phyloP scores from a whole-genome alignment of 64 coral and sea anemone genomes.

The Catalaphyllia jardinei region DNA sequence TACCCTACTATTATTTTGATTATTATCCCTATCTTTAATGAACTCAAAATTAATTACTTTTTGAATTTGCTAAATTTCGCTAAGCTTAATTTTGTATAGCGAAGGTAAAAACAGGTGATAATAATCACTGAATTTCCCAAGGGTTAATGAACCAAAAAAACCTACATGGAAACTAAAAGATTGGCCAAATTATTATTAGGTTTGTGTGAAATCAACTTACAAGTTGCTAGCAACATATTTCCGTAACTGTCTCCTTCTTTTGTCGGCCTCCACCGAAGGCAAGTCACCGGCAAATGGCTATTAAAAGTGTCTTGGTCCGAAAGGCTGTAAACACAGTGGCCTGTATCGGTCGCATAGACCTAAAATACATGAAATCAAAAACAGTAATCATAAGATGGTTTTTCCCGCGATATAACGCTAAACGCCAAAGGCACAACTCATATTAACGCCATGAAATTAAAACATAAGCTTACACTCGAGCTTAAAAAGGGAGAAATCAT shows the following conservation, averaged over 20 bases:
- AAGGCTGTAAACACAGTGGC: slow-evolving; percentile 84
- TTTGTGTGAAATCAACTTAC: slow-evolving; percentile 56
- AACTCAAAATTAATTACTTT: not conserved
- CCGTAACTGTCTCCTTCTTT: slow-evolving; percentile 62
- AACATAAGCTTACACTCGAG: not conserved
- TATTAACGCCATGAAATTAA: not conserved
- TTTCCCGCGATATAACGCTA: too few species aligned
- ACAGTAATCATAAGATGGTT: not conserved
- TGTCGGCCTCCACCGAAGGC: slow-evolving; percentile 86
- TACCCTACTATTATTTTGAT: not conserved
- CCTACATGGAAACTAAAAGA: not conserved
- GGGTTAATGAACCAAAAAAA: too few species aligned
- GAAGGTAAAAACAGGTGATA: not conserved
- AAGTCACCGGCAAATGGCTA: slow-evolving; percentile 90
- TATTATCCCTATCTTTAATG: not conserved
- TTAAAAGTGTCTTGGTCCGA: slow-evolving; percentile 85
- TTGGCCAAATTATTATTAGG: not conserved
- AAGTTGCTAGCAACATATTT: slow-evolving; percentile 90
- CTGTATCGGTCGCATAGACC: slow-evolving; percentile 86
- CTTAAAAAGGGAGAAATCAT: not conserved
- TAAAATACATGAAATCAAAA: not conserved
- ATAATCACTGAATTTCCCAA: not conserved
- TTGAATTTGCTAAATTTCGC: not conserved
- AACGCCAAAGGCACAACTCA: too few species aligned
- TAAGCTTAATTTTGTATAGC: not conserved